Percentiles rank a stretch among this genome's conserved stretches.
These are phyloP conservation scores for Meteorus colon DNA, from an alignment of 2,888 invertebrate species.

Conservation along the genomic window DNA sequence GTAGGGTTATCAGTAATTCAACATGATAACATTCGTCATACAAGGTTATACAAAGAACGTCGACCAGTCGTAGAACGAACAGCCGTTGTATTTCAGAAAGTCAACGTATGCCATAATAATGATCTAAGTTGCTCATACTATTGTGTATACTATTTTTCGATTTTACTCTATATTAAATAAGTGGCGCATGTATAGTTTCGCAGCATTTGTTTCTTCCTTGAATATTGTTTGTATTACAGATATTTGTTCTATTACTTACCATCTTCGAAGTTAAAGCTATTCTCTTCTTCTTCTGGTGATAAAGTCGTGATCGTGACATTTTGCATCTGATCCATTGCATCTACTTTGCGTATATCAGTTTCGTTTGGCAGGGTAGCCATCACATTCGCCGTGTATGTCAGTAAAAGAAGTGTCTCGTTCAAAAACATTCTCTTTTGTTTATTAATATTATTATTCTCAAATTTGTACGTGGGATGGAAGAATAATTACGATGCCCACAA, in stretches of 20 bases:
- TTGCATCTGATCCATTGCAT: constrained; percentile 35
- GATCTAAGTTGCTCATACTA: neutral
- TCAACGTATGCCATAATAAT: neutral
- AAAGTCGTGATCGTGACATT: constrained; percentile 61
- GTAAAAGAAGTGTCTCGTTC: constrained; percentile 63
- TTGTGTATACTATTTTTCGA: no score
- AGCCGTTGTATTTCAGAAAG: constrained; percentile 53
- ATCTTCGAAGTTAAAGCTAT: constrained; percentile 65
- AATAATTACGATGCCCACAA: neutral
- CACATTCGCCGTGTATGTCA: constrained; percentile 65
- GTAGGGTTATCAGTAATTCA: constrained; percentile 53
- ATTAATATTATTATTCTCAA: neutral
- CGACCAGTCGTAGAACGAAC: neutral
- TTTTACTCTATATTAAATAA: no score
- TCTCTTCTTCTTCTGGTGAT: constrained; percentile 65
- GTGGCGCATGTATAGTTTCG: no score
- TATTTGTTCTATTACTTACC: constrained; percentile 55
- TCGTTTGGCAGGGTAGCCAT: constrained; percentile 61
- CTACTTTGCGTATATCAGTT: constrained; percentile 46
- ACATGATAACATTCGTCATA: constrained; percentile 3
- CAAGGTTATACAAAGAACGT: neutral
- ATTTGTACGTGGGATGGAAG: neutral
- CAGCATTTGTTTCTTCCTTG: no score
- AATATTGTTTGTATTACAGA: neutral
- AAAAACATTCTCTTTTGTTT: constrained; percentile 60